A percentile compares a stretch with the other conserved stretches of the same genome.
Evolutionary conservation across 2,888 invertebrate genomes (phyloP).

Genomic region (Meteorus colon): DNA sequence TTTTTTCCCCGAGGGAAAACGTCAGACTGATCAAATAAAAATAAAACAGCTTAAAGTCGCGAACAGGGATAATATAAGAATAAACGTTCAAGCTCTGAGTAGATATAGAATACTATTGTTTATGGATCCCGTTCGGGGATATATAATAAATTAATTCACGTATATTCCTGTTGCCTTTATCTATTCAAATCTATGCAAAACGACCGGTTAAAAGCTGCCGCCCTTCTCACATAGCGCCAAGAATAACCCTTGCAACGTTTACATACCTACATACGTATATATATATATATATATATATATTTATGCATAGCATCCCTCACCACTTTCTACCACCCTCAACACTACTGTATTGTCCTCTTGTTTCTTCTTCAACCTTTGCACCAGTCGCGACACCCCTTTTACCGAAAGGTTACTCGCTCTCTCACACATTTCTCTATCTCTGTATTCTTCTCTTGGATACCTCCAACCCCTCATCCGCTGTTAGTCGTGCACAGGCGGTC

Average conservation of each 20-base stretch:
- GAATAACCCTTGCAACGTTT: constrained; percentile 62
- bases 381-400: constrained; percentile 41
- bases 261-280: background rate
- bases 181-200: constrained; percentile 74
- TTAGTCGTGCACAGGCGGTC: constrained; percentile 47
- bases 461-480: constrained; percentile 47
- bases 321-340: constrained; percentile 8
- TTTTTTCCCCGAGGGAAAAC: background rate
- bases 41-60: background rate
- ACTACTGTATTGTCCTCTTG: constrained; percentile 31
- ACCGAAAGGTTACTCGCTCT: constrained; percentile 26
- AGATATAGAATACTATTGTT: background rate
- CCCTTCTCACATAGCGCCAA: constrained; percentile 59
- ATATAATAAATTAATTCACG: constrained; percentile 73
- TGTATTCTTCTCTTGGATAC: background rate
- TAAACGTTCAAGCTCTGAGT: background rate
- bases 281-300: background rate
- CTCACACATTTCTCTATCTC: background rate
- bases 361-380: constrained; percentile 42
- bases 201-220: constrained; percentile 69
- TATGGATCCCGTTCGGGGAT: constrained; percentile 56
- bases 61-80: background rate
- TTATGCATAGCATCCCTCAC: constrained; percentile 27
- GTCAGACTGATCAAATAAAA: background rate
- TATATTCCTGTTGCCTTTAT: constrained; percentile 69